A percentile compares a stretch with the other conserved stretches of the same genome.
Conservation (phyloP, 2,113 vertebrate genomes). For the Australoheros scitulus region DNA sequence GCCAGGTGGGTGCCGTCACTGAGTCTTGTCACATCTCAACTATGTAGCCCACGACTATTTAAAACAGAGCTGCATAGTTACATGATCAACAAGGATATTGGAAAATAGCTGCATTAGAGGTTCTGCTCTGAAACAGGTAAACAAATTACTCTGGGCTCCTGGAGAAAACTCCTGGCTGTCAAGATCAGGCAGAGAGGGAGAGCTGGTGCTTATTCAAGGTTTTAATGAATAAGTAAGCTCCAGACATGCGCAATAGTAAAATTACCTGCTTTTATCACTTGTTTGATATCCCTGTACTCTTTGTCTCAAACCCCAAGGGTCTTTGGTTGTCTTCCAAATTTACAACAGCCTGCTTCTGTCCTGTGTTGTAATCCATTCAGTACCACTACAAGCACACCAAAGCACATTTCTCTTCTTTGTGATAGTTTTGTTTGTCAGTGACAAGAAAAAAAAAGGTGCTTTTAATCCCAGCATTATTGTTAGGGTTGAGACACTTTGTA, state of each 20-base stretch:
- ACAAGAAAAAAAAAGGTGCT: neutral
- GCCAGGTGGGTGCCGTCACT: constrained; percentile 71
- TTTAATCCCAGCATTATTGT: constrained; percentile 58
- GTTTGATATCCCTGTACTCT: constrained; percentile 40
- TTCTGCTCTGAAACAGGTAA: constrained; percentile 52
- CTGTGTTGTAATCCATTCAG: constrained; percentile 45
- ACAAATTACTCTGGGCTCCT: constrained; percentile 48
- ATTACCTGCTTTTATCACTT: constrained; percentile 47
- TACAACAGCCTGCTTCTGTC: constrained; percentile 28
- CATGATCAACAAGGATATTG: constrained; percentile 43
- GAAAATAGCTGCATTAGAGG: constrained; percentile 49
- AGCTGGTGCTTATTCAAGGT: constrained; percentile 45
- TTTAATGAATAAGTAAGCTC: constrained; percentile 47
- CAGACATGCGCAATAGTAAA: constrained; percentile 1
- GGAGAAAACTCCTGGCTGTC: constrained; percentile 17
- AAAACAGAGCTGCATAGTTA: constrained; percentile 43
- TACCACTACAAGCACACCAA: constrained; percentile 55
- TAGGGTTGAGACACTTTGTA: constrained; percentile 47
- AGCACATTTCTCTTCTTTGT: neutral
- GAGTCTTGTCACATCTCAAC: constrained; percentile 54
- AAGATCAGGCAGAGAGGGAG: constrained; percentile 10
- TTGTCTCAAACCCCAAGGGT: constrained; percentile 35
- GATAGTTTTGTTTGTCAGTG: constrained; percentile 32
- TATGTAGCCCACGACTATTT: constrained; percentile 41
- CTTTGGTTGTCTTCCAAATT: constrained; percentile 47